Evolutionary conservation across 2,797 vertebrate genomes (phyloP).

Genomic region (Siniperca obscura): DNA sequence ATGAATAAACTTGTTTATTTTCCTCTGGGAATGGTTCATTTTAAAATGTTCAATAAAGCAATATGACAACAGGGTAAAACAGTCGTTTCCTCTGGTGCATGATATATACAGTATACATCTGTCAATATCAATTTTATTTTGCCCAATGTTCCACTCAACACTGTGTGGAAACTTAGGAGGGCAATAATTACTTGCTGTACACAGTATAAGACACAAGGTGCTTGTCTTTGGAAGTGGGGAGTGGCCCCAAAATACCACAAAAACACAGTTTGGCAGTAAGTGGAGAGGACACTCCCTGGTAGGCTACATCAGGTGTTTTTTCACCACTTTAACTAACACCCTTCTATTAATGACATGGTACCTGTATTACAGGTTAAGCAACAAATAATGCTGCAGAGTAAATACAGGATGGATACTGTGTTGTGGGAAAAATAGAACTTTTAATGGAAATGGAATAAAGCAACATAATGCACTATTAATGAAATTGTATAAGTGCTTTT

Average conservation of each 20-base stretch:
- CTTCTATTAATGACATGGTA: not conserved
- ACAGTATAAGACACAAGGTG: rapidly evolving
- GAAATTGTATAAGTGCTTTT: not conserved
- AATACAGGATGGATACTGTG: not conserved
- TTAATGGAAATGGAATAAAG: not conserved
- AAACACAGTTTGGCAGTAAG: not conserved
- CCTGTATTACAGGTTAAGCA: constrained; percentile 33
- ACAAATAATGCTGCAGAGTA: not conserved
- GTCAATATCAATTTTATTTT: too few relatives aligned
- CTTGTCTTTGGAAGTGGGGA: constrained; percentile 1
- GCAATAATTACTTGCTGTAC: not conserved
- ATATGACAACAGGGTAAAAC: not conserved
- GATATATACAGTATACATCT: not conserved
- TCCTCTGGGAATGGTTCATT: not conserved
- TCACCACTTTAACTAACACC: not conserved
- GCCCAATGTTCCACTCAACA: not conserved
- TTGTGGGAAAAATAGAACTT: not conserved
- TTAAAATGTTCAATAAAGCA: too few relatives aligned
- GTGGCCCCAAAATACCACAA: constrained; percentile 1
- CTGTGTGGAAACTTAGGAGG: not conserved
- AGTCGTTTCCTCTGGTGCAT: not conserved
- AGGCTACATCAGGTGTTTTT: not conserved
- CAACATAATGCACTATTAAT: not conserved
- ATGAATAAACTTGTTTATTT: not conserved
- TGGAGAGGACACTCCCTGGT: constrained; percentile 22